phyloP scores from a whole-genome alignment of 1,140 invertebrate genomes.

The Plodia interpunctella region DNA sequence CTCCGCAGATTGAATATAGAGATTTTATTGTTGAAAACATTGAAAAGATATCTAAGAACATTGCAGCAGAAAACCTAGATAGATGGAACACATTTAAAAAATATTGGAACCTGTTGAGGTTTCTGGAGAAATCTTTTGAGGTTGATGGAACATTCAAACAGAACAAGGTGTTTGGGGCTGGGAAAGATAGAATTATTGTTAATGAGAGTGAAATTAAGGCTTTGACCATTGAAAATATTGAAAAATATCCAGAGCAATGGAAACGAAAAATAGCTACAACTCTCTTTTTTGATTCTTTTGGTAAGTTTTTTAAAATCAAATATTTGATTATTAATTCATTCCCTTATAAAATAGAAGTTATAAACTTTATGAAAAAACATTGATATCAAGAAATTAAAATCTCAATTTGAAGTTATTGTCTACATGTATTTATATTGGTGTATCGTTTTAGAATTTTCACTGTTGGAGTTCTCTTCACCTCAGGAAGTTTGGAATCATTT shows the following conservation, averaged over 20 bases:
- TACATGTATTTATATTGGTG: neutral
- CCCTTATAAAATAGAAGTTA: no score
- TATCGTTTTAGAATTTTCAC: constrained; percentile 67
- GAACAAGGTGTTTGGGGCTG: constrained; percentile 70
- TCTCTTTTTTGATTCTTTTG: constrained; percentile 77
- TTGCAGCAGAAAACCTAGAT: constrained; percentile 45
- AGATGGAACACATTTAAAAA: constrained; percentile 73
- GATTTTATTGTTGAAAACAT: constrained; percentile 80
- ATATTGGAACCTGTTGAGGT: constrained; percentile 78
- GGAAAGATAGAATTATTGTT: constrained; percentile 60
- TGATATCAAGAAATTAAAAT: no score
- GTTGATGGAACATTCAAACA: constrained; percentile 68
- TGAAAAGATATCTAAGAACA: constrained; percentile 60
- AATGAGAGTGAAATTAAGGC: constrained; percentile 70
- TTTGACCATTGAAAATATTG: constrained; percentile 70
- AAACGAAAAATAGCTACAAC: constrained; percentile 74
- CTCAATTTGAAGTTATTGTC: no score
- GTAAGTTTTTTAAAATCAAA: constrained; percentile 69
- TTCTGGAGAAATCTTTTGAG: constrained; percentile 75
- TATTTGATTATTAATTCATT: no score
- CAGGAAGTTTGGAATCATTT: constrained; percentile 75
- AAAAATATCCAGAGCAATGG: constrained; percentile 69
- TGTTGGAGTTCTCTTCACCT: constrained; percentile 70
- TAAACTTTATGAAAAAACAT: no score
- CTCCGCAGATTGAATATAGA: constrained; percentile 72